Evolutionary conservation across 2,888 invertebrate species (phyloP).

Genomic region (Hypselothyrea guttata): DNA sequence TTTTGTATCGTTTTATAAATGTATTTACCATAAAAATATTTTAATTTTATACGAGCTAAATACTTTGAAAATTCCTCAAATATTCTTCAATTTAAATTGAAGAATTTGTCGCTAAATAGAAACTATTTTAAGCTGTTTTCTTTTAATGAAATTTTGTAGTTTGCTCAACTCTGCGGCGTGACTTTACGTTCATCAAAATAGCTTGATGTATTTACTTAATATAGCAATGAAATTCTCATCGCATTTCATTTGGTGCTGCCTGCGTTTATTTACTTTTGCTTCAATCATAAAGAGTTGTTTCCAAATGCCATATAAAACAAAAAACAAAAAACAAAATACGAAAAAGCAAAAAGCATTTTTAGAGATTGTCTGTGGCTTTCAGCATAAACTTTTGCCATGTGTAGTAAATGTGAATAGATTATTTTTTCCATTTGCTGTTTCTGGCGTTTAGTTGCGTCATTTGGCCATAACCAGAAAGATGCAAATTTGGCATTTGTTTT

Average conservation of each 20-base stretch:
- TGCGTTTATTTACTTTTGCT: slow-evolving; percentile 30
- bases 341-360: no score
- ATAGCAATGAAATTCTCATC: slow-evolving; percentile 9
- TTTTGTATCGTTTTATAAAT: no score
- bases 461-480: slow-evolving; percentile 35
- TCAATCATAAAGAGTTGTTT: slow-evolving; percentile 10
- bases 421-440: slow-evolving; percentile 18
- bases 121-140: neutral
- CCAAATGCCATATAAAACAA: slow-evolving; percentile 36
- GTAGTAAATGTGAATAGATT: slow-evolving; percentile 29
- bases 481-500: slow-evolving; percentile 44
- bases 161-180: no score
- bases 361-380: slow-evolving; percentile 17
- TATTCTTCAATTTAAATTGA: neutral
- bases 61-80: no score
- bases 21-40: no score
- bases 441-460: slow-evolving; percentile 44
- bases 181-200: slow-evolving; percentile 3
- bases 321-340: slow-evolving; percentile 14
- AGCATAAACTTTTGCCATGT: slow-evolving; percentile 37
- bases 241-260: slow-evolving; percentile 14
- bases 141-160: neutral
- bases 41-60: no score
- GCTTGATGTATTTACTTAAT: slow-evolving; percentile 12
- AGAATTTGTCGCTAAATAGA: no score